These are phyloP conservation scores for Semnornis frantzii DNA, from an alignment of 2,113 vertebrate species.

Conservation along the genomic window DNA sequence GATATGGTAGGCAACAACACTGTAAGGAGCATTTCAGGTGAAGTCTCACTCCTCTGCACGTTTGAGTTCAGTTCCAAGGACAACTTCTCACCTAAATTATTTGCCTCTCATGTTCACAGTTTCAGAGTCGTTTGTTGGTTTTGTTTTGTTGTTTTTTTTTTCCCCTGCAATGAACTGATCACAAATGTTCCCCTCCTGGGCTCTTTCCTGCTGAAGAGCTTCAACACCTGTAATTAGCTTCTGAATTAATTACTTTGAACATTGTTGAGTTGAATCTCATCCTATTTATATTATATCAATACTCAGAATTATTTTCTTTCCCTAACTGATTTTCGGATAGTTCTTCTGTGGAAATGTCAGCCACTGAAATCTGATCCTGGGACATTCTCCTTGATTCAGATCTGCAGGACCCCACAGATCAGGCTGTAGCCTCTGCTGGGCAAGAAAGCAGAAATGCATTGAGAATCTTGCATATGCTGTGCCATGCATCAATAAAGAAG, in stretches of 20 bases:
- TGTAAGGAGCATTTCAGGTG: background rate
- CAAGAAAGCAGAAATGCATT: fast-evolving
- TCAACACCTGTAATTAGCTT: background rate
- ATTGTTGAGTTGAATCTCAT: background rate
- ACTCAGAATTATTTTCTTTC: background rate
- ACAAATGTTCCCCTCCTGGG: background rate
- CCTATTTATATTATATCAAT: background rate
- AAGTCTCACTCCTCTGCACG: background rate
- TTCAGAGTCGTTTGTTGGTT: background rate
- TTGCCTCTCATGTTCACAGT: background rate
- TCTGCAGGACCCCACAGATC: background rate
- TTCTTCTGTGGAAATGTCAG: background rate
- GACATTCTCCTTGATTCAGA: background rate
- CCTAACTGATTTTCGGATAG: background rate
- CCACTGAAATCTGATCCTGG: fast-evolving
- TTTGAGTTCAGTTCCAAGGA: background rate
- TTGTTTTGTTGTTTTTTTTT: background rate
- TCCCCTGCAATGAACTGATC: background rate
- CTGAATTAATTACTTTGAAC: background rate
- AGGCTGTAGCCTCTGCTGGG: background rate
- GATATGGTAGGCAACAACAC: too few relatives aligned
- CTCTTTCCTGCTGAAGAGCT: background rate
- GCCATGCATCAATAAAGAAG: background rate
- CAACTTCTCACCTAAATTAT: background rate
- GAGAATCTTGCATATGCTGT: background rate